Conservation (phyloP, 1,140 invertebrate genomes). For the Trichonephila clavipes region DNA sequence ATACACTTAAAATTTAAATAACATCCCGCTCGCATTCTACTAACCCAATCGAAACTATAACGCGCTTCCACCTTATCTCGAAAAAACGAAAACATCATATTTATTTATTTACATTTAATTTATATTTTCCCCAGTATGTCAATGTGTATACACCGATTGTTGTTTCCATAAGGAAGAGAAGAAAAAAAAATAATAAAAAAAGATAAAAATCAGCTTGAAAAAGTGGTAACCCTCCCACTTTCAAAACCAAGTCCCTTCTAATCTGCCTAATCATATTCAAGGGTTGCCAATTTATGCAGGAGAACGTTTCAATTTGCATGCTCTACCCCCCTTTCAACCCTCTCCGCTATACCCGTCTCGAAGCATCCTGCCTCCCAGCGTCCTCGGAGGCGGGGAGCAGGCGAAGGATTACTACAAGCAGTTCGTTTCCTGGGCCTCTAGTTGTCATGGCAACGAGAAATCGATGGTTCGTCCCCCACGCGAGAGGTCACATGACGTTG, state of each 20-base stretch:
- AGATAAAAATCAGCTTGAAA: not conserved
- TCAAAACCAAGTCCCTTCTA: constrained; percentile 48
- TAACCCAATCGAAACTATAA: not conserved
- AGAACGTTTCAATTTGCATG: constrained; percentile 75
- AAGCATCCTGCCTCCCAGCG: not conserved
- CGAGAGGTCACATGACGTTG: constrained; percentile 43
- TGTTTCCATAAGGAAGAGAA: not conserved
- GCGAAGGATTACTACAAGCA: constrained; percentile 59
- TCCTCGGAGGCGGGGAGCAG: constrained; percentile 8
- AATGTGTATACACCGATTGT: not conserved
- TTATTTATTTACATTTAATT: constrained; percentile 26
- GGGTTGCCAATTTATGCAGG: constrained; percentile 73
- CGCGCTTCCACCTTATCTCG: not conserved
- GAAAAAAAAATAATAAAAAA: no score
- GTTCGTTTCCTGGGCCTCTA: constrained; percentile 65
- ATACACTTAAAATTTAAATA: not conserved
- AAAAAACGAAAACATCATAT: not conserved
- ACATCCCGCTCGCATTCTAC: not conserved
- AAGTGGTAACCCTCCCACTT: constrained; percentile 49
- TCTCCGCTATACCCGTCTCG: not conserved
- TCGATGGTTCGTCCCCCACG: constrained; percentile 60
- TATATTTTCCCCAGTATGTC: not conserved
- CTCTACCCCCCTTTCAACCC: constrained; percentile 20
- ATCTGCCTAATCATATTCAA: constrained; percentile 75
- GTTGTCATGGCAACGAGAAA: constrained; percentile 60